A percentile compares a stretch with the other conserved stretches of the same genome.
Evolutionary conservation across 2,888 invertebrate species (phyloP).

Genomic region (Osmoderma eremita): DNA sequence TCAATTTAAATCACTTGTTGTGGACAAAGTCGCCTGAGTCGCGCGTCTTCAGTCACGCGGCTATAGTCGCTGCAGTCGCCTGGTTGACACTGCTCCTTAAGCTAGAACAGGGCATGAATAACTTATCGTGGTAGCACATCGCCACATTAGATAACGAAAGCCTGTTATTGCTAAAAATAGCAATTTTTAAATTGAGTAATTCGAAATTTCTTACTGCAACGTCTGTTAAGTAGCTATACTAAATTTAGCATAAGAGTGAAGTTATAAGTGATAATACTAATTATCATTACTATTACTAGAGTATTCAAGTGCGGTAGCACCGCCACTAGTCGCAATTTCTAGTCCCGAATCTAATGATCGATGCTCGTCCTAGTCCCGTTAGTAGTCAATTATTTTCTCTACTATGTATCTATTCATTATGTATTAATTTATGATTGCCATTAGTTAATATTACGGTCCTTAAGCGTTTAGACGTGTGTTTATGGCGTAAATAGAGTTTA

Average conservation of each 20-base stretch:
- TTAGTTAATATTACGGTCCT: constrained; percentile 9
- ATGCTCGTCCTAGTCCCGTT: constrained; percentile 60
- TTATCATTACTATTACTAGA: constrained; percentile 31
- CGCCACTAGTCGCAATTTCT: constrained; percentile 59
- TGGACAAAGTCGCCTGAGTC: no score
- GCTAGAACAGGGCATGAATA: no score
- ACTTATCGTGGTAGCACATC: no score
- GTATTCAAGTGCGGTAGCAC: constrained; percentile 45
- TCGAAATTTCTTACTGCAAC: constrained; percentile 3
- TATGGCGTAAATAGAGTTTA: constrained; percentile 46
- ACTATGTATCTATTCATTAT: constrained; percentile 20
- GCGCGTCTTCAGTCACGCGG: no score
- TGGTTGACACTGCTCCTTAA: no score
- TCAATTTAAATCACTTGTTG: no score
- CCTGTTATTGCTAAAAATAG: no score
- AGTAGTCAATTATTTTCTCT: constrained; percentile 61
- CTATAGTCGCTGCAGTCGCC: no score
- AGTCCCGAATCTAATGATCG: constrained; percentile 56
- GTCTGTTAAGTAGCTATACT: neutral
- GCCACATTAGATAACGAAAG: no score
- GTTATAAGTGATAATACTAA: constrained; percentile 54
- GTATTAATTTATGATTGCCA: constrained; percentile 42
- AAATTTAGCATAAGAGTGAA: constrained; percentile 56
- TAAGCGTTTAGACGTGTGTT: constrained; percentile 42
- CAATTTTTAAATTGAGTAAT: neutral